phyloP scores from a whole-genome alignment of 2,797 vertebrate species.

The Allobates femoralis region DNA sequence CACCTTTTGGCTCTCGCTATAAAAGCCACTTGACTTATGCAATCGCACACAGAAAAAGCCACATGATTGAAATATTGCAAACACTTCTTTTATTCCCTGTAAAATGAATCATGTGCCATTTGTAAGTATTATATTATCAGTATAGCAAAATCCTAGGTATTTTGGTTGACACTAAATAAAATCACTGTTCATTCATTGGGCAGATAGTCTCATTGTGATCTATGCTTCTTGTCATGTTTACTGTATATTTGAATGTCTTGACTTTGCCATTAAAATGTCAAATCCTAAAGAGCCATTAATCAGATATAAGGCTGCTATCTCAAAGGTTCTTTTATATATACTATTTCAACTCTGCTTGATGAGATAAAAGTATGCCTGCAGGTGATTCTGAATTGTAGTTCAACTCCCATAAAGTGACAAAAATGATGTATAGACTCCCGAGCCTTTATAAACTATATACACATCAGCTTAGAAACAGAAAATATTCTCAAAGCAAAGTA shows the following conservation, averaged over 20 bases:
- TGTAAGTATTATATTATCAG: slow-evolving; percentile 25
- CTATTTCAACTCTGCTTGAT: slow-evolving; percentile 31
- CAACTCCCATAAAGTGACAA: slow-evolving; percentile 26
- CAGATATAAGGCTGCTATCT: slow-evolving; percentile 34
- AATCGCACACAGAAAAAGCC: slow-evolving; percentile 15
- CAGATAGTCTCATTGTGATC: slow-evolving; percentile 18
- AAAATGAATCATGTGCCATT: slow-evolving; percentile 17
- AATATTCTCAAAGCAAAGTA: background rate
- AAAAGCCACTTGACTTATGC: slow-evolving; percentile 48
- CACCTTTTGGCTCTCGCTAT: slow-evolving; percentile 23
- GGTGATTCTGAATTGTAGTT: slow-evolving; percentile 33
- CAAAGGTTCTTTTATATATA: slow-evolving; percentile 34
- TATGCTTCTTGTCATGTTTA: slow-evolving; percentile 50
- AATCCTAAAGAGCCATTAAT: slow-evolving; percentile 50
- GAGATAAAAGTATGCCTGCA: slow-evolving; percentile 35
- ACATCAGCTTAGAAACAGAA: background rate
- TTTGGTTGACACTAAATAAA: slow-evolving; percentile 44
- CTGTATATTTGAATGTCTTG: slow-evolving; percentile 40
- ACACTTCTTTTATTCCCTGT: slow-evolving; percentile 32
- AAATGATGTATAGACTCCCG: slow-evolving; percentile 14
- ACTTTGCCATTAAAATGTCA: slow-evolving; percentile 46
- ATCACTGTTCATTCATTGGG: slow-evolving; percentile 38
- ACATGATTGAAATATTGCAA: slow-evolving; percentile 31
- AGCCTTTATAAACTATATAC: slow-evolving; percentile 25
- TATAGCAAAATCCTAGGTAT: slow-evolving; percentile 7